Percentiles rank a stretch among this genome's conserved stretches.
Evolutionary conservation across 2,888 invertebrate species (phyloP).

Genomic region (Xestia rhomboidea): DNA sequence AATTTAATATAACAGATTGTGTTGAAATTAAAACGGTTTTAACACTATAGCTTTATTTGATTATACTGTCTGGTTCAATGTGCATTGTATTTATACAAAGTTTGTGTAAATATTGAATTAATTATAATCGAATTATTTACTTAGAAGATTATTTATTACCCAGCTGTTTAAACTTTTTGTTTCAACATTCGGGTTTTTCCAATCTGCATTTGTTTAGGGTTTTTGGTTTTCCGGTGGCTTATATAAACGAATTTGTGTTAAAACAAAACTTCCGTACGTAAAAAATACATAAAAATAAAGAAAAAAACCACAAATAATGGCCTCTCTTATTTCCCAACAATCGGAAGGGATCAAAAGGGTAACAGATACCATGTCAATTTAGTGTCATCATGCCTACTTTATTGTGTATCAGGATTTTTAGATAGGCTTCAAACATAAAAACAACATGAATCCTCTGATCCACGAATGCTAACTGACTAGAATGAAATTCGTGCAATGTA

Average conservation of each 20-base stretch:
- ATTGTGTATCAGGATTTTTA: slow-evolving; percentile 17
- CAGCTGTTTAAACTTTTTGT: neutral
- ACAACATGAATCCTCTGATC: neutral
- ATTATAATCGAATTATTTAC: neutral
- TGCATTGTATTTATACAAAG: neutral
- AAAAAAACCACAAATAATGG: neutral
- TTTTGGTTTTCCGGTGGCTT: neutral
- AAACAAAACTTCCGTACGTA: neutral
- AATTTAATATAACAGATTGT: neutral
- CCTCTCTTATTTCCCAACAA: neutral
- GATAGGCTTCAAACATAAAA: neutral
- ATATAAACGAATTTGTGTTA: neutral
- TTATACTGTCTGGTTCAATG: neutral
- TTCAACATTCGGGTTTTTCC: neutral
- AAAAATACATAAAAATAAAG: slow-evolving; percentile 1
- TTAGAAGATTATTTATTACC: neutral
- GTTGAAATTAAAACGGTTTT: neutral
- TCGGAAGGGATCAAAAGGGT: slow-evolving; percentile 7
- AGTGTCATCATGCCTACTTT: slow-evolving; percentile 26
- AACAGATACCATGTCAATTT: slow-evolving; percentile 20
- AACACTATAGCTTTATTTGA: neutral
- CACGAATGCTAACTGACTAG: neutral
- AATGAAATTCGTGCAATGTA: neutral
- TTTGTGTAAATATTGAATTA: neutral
- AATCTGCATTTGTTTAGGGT: neutral